A percentile compares a stretch with the other conserved stretches of the same genome.
Evolutionary conservation across 1,140 invertebrate genomes (phyloP).

Genomic region (Drosophila orosa): DNA sequence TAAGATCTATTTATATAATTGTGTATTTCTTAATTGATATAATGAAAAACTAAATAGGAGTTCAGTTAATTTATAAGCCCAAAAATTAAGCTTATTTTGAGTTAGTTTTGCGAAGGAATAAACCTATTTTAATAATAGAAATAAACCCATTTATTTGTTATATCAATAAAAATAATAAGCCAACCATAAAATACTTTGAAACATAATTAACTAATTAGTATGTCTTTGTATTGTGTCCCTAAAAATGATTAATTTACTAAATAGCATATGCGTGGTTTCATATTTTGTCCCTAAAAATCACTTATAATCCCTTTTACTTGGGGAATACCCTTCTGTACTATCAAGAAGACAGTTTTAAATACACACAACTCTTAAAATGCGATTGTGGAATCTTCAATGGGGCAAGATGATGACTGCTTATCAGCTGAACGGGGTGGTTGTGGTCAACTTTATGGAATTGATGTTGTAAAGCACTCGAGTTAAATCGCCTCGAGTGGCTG

Average conservation of each 20-base stretch:
- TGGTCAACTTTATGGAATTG: constrained; percentile 13
- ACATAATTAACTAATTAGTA: neutral
- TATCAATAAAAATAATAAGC: neutral
- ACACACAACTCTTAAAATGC: neutral
- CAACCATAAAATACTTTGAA: neutral
- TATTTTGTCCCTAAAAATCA: neutral
- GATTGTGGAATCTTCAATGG: constrained; percentile 24
- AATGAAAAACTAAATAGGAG: neutral
- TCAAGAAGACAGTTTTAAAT: neutral
- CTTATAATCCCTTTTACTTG: neutral
- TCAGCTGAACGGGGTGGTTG: constrained; percentile 5
- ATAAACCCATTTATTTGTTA: too few species aligned
- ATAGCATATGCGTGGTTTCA: neutral
- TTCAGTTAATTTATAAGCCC: neutral
- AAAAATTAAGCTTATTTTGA: neutral
- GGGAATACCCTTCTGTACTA: neutral
- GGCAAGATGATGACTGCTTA: constrained; percentile 13
- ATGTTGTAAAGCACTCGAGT: constrained; percentile 32
- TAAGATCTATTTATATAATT: neutral
- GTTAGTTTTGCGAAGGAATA: neutral
- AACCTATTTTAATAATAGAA: neutral
- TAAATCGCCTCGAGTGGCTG: constrained; percentile 43
- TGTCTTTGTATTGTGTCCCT: too few species aligned
- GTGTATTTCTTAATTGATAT: neutral
- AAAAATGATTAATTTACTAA: neutral